phyloP scores from a whole-genome alignment of 2,888 invertebrate species.

The Strigamia transsilvanica region DNA sequence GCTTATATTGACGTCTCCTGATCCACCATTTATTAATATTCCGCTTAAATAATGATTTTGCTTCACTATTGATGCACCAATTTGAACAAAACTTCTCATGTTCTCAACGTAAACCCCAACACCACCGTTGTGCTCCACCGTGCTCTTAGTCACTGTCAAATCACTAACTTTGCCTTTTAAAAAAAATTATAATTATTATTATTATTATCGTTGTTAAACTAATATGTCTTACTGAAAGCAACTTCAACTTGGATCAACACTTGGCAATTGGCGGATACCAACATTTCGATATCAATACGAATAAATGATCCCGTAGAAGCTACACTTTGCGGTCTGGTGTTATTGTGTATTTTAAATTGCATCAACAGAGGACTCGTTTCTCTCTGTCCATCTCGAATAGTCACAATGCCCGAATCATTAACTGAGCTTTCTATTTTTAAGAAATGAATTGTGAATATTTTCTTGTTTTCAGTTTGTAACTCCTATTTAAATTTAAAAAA shows the following conservation, averaged over 20 bases:
- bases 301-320: constrained; percentile 82
- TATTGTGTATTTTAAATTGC: constrained; percentile 79
- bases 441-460: constrained; percentile 85
- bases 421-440: constrained; percentile 76
- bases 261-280: constrained; percentile 71
- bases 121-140: constrained; percentile 88
- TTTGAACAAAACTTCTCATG: constrained; percentile 85
- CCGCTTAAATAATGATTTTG: constrained; percentile 81
- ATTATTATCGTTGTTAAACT: not conserved
- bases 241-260: constrained; percentile 74
- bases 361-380: constrained; percentile 75
- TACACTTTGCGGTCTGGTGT: constrained; percentile 86
- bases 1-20: constrained; percentile 93
- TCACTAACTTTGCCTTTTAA: constrained; percentile 76
- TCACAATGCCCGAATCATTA: constrained; percentile 75
- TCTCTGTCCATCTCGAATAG: constrained; percentile 81
- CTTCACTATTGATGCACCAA: constrained; percentile 82
- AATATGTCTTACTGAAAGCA: constrained; percentile 60
- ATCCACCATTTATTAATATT: constrained; percentile 71
- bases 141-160: constrained; percentile 83
- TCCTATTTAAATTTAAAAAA: not conserved
- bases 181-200: constrained; percentile 52
- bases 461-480: constrained; percentile 66
- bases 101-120: constrained; percentile 91
- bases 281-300: constrained; percentile 78